Conservation (phyloP, 1,140 invertebrate genomes). For the Protaetia brevitarsis region DNA sequence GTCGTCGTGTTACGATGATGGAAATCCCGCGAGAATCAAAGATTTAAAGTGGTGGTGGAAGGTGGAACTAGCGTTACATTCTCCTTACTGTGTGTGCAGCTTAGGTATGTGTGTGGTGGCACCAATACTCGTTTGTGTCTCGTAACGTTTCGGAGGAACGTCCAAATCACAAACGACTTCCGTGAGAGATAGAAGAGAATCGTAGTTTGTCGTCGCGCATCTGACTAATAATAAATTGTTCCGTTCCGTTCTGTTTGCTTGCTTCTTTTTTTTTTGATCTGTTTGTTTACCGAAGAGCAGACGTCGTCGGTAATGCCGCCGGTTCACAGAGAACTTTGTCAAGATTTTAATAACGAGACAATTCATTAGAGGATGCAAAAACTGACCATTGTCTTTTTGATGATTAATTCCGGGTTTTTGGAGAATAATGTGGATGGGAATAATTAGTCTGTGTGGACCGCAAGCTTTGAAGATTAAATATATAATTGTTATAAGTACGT, state of each 20-base stretch:
- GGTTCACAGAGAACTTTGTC: slow-evolving; percentile 2
- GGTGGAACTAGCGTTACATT: slow-evolving; percentile 1
- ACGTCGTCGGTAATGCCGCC: neutral
- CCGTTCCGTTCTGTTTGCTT: slow-evolving; percentile 9
- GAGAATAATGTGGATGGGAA: neutral
- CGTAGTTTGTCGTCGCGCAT: slow-evolving; percentile 3
- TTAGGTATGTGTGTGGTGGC: neutral
- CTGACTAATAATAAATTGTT: slow-evolving; percentile 17
- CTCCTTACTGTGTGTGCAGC: neutral
- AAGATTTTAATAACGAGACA: slow-evolving; percentile 17
- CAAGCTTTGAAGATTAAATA: neutral
- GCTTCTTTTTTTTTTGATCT: slow-evolving; percentile 10
- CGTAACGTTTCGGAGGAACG: neutral
- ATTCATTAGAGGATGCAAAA: slow-evolving; percentile 15
- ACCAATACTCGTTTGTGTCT: neutral
- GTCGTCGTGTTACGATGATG: neutral
- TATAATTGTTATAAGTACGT: slow-evolving; percentile 1
- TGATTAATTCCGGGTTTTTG: slow-evolving; percentile 6
- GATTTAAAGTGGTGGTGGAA: neutral
- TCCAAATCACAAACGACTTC: slow-evolving; percentile 4
- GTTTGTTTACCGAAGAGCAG: neutral
- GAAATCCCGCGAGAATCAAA: slow-evolving; percentile 9
- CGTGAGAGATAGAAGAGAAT: neutral
- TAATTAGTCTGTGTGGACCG: neutral
- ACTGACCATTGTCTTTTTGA: slow-evolving; percentile 12